Percentiles rank a stretch among this genome's conserved stretches.
Evolutionary conservation across 2,113 vertebrate genomes (phyloP).

Genomic region (Strigops habroptila): DNA sequence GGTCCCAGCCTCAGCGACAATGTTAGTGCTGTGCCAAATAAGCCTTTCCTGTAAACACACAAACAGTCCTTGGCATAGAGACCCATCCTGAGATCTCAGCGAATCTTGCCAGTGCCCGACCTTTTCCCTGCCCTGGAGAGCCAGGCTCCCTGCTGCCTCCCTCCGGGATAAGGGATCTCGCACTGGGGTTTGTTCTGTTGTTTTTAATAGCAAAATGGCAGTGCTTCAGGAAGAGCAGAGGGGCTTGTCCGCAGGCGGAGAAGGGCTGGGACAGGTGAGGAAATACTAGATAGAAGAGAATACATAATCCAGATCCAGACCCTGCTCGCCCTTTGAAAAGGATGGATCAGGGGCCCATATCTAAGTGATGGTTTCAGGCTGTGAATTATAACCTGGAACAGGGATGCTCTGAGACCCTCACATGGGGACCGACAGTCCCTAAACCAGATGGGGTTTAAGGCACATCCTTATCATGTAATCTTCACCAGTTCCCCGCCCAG

Average conservation of each 20-base stretch:
- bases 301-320: background rate
- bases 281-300: background rate
- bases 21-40: constrained; percentile 6
- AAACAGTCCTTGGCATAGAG: constrained; percentile 57
- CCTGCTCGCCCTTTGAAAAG: background rate
- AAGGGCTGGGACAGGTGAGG: background rate
- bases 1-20: background rate
- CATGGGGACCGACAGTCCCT: background rate
- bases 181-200: background rate
- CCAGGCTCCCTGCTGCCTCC: constrained; percentile 23
- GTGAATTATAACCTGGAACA: background rate
- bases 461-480: background rate
- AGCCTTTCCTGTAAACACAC: constrained; percentile 60
- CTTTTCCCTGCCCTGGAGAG: background rate
- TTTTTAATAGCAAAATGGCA: background rate
- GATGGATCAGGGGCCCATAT: rapidly evolving
- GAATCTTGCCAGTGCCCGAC: background rate
- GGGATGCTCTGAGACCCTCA: background rate
- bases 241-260: background rate
- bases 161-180: background rate
- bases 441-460: background rate
- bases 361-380: background rate
- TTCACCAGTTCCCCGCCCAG: background rate
- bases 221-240: background rate
- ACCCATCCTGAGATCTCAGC: background rate